Base-by-base conservation (phyloP, 2,797 vertebrate genomes). In the Streptopelia turtur region DNA sequence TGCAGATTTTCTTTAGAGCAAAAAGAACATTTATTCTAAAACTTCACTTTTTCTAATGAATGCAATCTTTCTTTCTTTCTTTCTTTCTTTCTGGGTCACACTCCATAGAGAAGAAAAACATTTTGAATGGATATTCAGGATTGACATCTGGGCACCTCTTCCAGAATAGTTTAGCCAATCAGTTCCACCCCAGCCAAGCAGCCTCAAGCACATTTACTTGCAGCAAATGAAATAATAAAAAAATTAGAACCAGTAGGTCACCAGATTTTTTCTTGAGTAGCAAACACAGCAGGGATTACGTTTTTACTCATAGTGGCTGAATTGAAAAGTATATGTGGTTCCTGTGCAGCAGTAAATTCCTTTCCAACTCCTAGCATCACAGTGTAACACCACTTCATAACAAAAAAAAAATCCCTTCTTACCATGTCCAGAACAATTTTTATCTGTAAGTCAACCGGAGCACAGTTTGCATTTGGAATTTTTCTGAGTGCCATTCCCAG, bases 381-480 rank as follows among this genome's bases (percentile, higher is more conserved):
- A 59, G 21, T 55, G 21, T 39, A 23, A 77, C 21, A 74, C 5
- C 33, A 53, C 4, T 47, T 77, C 37, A 70, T 16, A 8, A 37
- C 41, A 43, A 43, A 18, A 43, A 18, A 43, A 60, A 39, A 79
- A 47, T 41, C 37, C 16, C 25, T 53, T 31, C 25, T 65, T 53
- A 45, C 9, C 10, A 11, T 0, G 0, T 6, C 21, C 49, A 61
- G 41, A 23, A 15, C 12, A 70, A 22, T n/a, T 57, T 57, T 61
- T 22, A 31, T 39, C 31, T 65, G 9, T 13, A 72, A 39, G 1
- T 39, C 69, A 69, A 14, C 20, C 20, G 37, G 3, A 43, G 64
- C 15, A 57, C 8, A 57, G 20, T 3, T 49, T 61, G 33, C 4
- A 49, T 25, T 74, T 60, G 27, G 8, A 63, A 11, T 47, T 71